Evolutionary conservation across 1,140 invertebrate species (phyloP), one percentile per base, ranked within the genome.

Genomic region (Tetragonula clypearis): DNA sequence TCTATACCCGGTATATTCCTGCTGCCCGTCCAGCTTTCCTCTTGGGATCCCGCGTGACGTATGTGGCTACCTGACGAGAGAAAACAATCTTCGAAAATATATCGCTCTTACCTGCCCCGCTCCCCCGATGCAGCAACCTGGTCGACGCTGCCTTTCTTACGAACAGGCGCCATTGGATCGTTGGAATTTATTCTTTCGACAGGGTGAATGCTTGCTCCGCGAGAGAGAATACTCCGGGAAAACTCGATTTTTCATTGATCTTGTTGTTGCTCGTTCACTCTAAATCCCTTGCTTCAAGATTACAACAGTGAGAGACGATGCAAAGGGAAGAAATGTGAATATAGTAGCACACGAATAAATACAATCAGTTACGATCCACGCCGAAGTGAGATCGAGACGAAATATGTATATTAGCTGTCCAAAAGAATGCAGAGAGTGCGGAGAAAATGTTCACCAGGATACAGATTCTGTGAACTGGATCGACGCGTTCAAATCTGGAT

Each of bases 31-130:
- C 87, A 92, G 91, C 88, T 89, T 89, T 91, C 83, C 93, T 90
- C 90, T 55, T 82, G 93, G 92, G 94, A 94, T 93, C 94, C 82
- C 90, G 74, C 88, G 89, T 95, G 94, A 95, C 94, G 92, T 94
- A 95, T 95, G 94, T 93, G 94, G 94, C 94, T 94, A 95, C 94
- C 94, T 95, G 94, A 94, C 93, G 94, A 94, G 94, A 95, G 94
- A 94, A 95, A 95, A 95, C 94, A 95, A 95, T 95, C 94, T 95
- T 95, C 93, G 93, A 92, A 91, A 93, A 95, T 94, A 93, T 95
- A 95, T 94, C 92, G 94, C 89, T 93, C 88, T 88, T 81, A 91
- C 89, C 82, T 79, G 85, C 71, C 66, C 75, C 41, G 9, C 41
- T 26, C 78, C 69, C 35, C 78, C 69, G 26, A 71, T 83, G 62